Percentiles rank a stretch among this genome's conserved stretches.
These are phyloP conservation scores for Cantharis flavilabris DNA, from an alignment of 2,888 invertebrate genomes.

Conservation along the genomic window DNA sequence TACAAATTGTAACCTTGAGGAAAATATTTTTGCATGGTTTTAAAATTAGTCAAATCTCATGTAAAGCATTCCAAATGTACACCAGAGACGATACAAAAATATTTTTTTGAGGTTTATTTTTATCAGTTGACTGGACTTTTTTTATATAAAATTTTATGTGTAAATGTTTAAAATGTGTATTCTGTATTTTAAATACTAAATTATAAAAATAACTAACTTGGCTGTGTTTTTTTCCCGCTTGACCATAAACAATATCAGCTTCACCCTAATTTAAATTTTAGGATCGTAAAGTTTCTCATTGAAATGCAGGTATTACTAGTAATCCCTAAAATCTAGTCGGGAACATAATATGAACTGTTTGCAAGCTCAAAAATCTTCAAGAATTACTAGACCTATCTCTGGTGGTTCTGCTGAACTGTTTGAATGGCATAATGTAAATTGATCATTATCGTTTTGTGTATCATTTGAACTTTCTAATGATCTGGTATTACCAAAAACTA, in stretches of 20 bases:
- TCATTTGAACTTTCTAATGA: too few relatives aligned
- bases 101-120: neutral
- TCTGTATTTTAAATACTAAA: neutral
- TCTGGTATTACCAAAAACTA: too few relatives aligned
- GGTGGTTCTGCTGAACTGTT: too few relatives aligned
- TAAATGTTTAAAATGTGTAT: slow-evolving; percentile 3
- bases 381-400: too few relatives aligned
- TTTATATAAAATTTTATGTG: neutral
- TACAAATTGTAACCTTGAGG: neutral
- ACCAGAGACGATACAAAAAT: neutral
- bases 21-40: neutral
- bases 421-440: too few relatives aligned
- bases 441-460: too few relatives aligned
- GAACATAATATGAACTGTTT: too few relatives aligned
- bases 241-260: slow-evolving; percentile 55
- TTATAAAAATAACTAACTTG: neutral
- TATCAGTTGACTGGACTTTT: neutral
- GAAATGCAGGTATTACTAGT: too few relatives aligned
- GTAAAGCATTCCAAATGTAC: neutral
- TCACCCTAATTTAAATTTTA: too few relatives aligned
- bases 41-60: neutral
- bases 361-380: too few relatives aligned
- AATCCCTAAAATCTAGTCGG: too few relatives aligned
- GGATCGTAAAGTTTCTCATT: too few relatives aligned
- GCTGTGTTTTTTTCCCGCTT: slow-evolving; percentile 70